Evolutionary conservation across 2,113 vertebrate species (phyloP), one percentile per base, ranked within the genome.

Genomic region (Rhynchomys soricoides): DNA sequence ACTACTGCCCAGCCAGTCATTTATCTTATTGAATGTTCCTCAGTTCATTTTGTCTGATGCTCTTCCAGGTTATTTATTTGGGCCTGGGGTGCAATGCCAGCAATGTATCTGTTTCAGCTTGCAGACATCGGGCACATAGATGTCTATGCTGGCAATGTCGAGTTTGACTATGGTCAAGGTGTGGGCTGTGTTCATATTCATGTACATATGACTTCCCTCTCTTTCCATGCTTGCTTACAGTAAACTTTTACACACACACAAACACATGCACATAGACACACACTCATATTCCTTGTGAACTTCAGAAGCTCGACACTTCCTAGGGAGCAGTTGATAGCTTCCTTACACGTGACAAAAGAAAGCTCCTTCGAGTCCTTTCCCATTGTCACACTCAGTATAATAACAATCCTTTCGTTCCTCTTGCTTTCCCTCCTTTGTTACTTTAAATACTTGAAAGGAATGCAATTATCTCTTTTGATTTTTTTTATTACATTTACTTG

Each of bases 271-370:
- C 34, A n/a, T 0, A 29, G 34, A 71, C 68, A n/a, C n/a, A 73
- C 70, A 73, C 70, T 73, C n/a, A 13, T 91, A 19, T 34, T 66
- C 40, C 52, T 86, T 45, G 34, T 29, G 57, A n/a, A 50, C 48
- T 64, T 83, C 19, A n/a, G 89, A 96, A 91, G 24, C 37, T 75
- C 48, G 86, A 37, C n/a, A 52, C 68, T 86, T 91, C 43, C 37
- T 22, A 77, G 57, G n/a, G 62, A 93, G 19, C 24, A 83, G 34
- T 75, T 50, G 37, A 62, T 22, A 40, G 34, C 24, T 70, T 74
- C 31, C 52, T 88, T 68, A 37, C 5, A 29, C 55, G 75, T 70
- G 31, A 71, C 9, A 29, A 62, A 95, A 95, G 85, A 34, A 78
- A 89, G 6, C 21, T 31, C 74, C 79, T 73, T 21, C 40, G 50